Conservation (phyloP, 2,888 invertebrate species). For the Petrolisthes manimaculis region DNA sequence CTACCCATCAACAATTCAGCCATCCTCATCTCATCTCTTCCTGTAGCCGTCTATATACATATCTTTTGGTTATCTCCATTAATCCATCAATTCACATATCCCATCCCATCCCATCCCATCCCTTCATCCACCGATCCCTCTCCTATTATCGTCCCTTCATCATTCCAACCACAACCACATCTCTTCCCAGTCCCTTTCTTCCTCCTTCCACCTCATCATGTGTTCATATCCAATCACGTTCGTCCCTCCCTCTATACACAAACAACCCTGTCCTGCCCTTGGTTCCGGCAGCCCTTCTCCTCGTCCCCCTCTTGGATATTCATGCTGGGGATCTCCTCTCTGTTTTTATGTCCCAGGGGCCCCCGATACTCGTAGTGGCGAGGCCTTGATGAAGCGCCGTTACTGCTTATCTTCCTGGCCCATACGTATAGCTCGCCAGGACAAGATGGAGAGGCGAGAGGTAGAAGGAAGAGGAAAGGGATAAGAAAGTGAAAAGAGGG, state of each 20-base stretch:
- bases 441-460: background rate
- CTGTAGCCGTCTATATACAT: background rate
- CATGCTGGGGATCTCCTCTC: background rate
- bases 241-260: background rate
- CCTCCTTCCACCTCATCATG: background rate
- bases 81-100: background rate
- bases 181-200: background rate
- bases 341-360: background rate
- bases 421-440: background rate
- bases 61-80: background rate
- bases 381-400: background rate
- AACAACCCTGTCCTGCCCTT: background rate
- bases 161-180: background rate
- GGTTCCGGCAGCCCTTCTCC: background rate
- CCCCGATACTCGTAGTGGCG: background rate
- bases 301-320: conserved; percentile 10
- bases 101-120: background rate
- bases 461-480: background rate
- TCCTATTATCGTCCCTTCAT: background rate
- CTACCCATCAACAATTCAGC: background rate
- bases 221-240: background rate
- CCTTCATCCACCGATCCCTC: background rate
- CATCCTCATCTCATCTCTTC: background rate
- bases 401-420: background rate
- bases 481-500: background rate